These are phyloP conservation scores for Petrocephalus zakoni DNA, from an alignment of 2,113 vertebrate species.

Conservation along the genomic window DNA sequence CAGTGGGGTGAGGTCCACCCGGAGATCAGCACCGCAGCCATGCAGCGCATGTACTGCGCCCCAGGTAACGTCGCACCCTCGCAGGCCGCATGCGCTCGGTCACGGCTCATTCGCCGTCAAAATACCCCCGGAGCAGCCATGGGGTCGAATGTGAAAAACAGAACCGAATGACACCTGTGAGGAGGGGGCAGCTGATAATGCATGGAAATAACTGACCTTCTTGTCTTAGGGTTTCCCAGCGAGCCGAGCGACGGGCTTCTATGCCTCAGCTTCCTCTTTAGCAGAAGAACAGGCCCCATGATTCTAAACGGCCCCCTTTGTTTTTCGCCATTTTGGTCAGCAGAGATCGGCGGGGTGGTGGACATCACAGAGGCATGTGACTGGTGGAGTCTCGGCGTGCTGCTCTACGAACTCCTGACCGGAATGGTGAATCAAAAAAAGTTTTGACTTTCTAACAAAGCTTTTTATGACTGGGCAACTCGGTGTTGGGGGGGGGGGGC, in stretches of 20 bases:
- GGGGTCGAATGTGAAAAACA: not conserved
- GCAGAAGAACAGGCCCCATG: not conserved
- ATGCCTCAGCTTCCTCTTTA: not conserved
- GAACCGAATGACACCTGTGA: not conserved
- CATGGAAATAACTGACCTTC: not conserved
- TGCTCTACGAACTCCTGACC: constrained; percentile 86
- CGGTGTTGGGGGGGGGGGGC: not conserved
- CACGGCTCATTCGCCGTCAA: not conserved
- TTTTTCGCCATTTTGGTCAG: constrained; percentile 24
- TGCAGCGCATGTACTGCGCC: constrained; percentile 83
- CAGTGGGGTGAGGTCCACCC: constrained; percentile 94
- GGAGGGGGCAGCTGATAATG: not conserved
- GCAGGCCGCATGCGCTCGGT: not conserved
- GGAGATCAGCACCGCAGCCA: constrained; percentile 67
- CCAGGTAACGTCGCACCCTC: constrained; percentile 67
- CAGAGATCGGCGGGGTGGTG: constrained; percentile 84
- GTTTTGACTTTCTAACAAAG: not conserved
- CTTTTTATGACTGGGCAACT: not conserved
- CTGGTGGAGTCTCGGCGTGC: constrained; percentile 92
- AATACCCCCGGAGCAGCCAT: not conserved
- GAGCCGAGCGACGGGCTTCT: not conserved
- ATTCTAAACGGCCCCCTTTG: not conserved
- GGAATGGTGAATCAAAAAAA: constrained; percentile 70
- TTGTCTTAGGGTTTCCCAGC: not conserved
- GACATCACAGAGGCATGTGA: constrained; percentile 85